phyloP scores from a whole-genome alignment of 2,113 vertebrate species.

The Melanostigma gelatinosum region DNA sequence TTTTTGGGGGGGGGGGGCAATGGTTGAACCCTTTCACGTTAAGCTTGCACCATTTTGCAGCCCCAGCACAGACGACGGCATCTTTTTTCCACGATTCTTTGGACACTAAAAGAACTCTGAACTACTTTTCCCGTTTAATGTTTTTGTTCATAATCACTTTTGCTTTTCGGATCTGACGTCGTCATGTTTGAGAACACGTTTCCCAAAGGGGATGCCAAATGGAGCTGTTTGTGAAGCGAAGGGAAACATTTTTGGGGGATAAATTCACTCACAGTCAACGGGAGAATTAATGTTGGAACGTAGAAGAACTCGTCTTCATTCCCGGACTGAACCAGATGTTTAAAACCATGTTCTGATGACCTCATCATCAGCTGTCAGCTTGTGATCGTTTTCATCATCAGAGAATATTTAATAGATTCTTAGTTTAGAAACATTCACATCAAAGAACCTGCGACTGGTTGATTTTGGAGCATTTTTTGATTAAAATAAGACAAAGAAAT shows the following conservation, averaged over 20 bases:
- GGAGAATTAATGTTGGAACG: not conserved
- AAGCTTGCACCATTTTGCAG: slow-evolving; percentile 11
- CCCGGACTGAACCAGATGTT: not conserved
- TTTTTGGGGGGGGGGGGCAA: not conserved
- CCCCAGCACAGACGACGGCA: not conserved
- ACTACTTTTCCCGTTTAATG: not conserved
- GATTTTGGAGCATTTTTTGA: not conserved
- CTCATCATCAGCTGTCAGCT: too few species aligned
- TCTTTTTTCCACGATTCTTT: not conserved
- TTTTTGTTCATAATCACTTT: not conserved
- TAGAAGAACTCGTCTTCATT: not conserved
- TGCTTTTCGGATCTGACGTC: not conserved
- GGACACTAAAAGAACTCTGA: slow-evolving; percentile 12
- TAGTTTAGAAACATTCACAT: too few species aligned
- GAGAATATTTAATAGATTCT: too few species aligned
- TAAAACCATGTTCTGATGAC: too few species aligned
- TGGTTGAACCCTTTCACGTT: not conserved
- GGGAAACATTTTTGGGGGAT: not conserved
- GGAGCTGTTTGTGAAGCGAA: not conserved
- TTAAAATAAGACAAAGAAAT: not conserved
- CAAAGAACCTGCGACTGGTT: not conserved
- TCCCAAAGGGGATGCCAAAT: not conserved
- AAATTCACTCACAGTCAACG: not conserved
- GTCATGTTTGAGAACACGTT: not conserved
- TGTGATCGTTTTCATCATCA: too few species aligned